Evolutionary conservation across 2,113 vertebrate genomes (phyloP), one percentile per base, ranked within the genome.

Genomic region (Dicerorhinus sumatrensis): DNA sequence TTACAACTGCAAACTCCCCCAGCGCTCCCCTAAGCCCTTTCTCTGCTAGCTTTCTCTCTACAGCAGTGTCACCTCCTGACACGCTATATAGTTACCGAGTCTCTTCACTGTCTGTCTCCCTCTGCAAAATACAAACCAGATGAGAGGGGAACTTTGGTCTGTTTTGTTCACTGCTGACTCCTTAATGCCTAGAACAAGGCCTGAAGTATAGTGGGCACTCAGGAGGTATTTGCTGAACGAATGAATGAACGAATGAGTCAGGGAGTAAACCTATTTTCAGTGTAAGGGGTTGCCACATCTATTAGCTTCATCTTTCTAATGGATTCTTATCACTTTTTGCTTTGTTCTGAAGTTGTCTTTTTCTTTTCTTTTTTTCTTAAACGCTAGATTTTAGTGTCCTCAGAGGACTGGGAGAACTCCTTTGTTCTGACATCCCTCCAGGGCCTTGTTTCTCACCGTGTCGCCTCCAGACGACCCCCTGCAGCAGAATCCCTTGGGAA

Each of bases 381-480:
- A 33, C 58, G 39, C 12, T 10, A 36, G 39, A n/a, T 33, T 82
- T 75, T 4, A 72, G 46, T 10, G 8, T 62, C 67, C 73, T 56
- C 21, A 29, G 29, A 75, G 48, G 60, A 54, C 73, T 21, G 12
- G 36, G 67, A 85, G 12, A 18, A 29, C 13, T 1, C 8, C 54
- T 18, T 29, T 56, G 51, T 31, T 72, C 51, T 25, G 31, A 65
- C 48, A 23, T 8, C 14, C 46, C 8, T 65, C 13, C 21, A 48
- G 18, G 31, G 51, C 27, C 20, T 33, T 21, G 17, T 69, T 70
- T 77, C 63, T 48, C 51, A 48, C 81, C 60, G 6, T 33, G 25
- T 11, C 5, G 6, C 80, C 62, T 75, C 20, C 25, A 33, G 29
- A 4, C 0, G 0, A 39, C 23, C 5, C 29, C 58, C 17, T 5